Evolutionary conservation across 2,797 vertebrate genomes (phyloP), one percentile per base, ranked within the genome.

Genomic region (Gobio occitaniae): DNA sequence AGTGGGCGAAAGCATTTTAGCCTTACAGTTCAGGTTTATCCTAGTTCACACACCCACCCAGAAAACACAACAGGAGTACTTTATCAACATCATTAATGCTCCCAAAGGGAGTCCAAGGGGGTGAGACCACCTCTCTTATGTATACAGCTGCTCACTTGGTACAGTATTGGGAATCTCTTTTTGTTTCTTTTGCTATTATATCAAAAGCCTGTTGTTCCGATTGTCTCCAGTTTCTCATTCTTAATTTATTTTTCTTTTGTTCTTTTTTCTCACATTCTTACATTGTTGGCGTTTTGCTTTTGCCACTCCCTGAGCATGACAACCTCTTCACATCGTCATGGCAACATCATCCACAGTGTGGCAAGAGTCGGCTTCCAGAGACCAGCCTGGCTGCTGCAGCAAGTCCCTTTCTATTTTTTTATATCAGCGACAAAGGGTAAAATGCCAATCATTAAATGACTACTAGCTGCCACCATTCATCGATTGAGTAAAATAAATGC

Each of bases 281-380:
- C 54, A 70, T 68, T 80, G 50, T 82, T 82, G 70, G 48, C 15
- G 41, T 84, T 84, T 88, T 78, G 71, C 74, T 68, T 88, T 89
- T 83, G 76, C 85, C 86, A 76, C 84, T 88, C 88, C 87, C 74
- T 78, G 79, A 84, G 63, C 82, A 79, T 85, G 69, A 84, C 85
- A 87, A 79, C 61, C 82, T 52, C 82, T 52, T 75, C 65, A 78
- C 71, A 90, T 92, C 52, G 88, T 89, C 90, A 92, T 91, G 88
- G 90, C 87, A 92, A 91, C 90, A 87, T 88, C 85, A 87, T 81
- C 74, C 56, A 70, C 68, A 61, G 68, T 47, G 19, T 86, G 75
- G 86, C 76, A 88, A 82, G 87, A 74, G 70, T 90, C 78, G 29
- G 83, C 66, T 80, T 82, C 78, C 83, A 70, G 77, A 68, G 86